Percentiles rank a stretch among this genome's conserved stretches.
Conservation (phyloP, 1,140 invertebrate genomes). For the Bombus soroeensis region DNA sequence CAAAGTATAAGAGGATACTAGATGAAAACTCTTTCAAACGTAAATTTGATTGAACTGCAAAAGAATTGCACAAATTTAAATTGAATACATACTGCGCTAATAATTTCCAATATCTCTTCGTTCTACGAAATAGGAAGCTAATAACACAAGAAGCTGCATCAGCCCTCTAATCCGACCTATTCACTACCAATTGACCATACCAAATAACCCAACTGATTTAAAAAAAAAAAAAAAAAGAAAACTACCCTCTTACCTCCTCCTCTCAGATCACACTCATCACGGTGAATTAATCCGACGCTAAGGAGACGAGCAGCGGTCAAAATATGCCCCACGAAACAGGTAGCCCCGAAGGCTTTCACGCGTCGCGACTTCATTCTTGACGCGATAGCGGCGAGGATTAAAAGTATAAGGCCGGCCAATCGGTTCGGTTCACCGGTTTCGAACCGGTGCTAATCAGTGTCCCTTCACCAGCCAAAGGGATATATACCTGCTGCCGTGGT, state of each 20-base stretch:
- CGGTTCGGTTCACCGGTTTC: slow-evolving; percentile 3
- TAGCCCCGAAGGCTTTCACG: slow-evolving; percentile 15
- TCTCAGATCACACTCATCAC: not conserved
- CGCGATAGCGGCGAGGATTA: slow-evolving; percentile 5
- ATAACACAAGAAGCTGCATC: not conserved
- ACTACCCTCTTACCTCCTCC: too few relatives aligned
- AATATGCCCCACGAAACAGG: slow-evolving; percentile 30
- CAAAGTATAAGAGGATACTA: too few relatives aligned
- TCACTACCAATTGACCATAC: not conserved
- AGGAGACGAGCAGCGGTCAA: slow-evolving; percentile 32
- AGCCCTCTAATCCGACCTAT: not conserved
- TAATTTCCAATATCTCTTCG: not conserved
- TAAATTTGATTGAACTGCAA: too few relatives aligned
- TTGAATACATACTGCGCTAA: too few relatives aligned
- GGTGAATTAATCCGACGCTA: slow-evolving; percentile 34
- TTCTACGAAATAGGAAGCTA: not conserved
- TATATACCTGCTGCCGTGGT: slow-evolving; percentile 23
- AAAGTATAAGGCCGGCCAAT: slow-evolving; percentile 30
- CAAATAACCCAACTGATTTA: not conserved
- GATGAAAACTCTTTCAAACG: too few relatives aligned
- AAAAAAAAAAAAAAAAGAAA: not conserved
- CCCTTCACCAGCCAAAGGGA: slow-evolving; percentile 18
- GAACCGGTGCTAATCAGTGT: slow-evolving; percentile 47
- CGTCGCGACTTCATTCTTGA: not conserved
- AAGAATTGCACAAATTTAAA: too few relatives aligned